Evolutionary conservation across 2,113 vertebrate species (phyloP), one percentile per base, ranked within the genome.

Genomic region (Rhagologus leucostigma): DNA sequence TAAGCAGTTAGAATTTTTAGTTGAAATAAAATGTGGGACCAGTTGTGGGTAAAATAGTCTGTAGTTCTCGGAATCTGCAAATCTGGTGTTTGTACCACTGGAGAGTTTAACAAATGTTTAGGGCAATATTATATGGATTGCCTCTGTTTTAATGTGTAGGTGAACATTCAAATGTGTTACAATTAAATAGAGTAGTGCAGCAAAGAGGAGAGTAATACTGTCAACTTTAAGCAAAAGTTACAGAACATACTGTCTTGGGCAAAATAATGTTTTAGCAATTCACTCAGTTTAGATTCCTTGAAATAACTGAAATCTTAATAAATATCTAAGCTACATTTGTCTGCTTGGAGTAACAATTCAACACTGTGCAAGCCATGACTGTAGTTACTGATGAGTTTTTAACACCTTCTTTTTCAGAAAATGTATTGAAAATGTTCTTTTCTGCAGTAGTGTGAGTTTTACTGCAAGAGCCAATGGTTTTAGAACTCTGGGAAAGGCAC

Each of bases 1-100:
- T 80, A 95, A 91, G 82, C 85, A 95, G 35, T 89, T 91, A 87
- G 59, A 84, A 94, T 67, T 82, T 60, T 79, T 84, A 95, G 94
- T 94, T 89, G 79, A 92, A 94, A 93, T 89, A 96, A 93, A 92
- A 78, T 89, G 49, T 41, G 44, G 41, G 30, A 69, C 32, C 16
- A 64, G 20, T 91, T 94, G 62, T 55, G 9, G 4, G 15, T 85
- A 85, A 79, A 92, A 91, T 80, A 53, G 32, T 62, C 47, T 80
- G 22, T 82, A 69, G 75, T 65, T 76, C 53, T 82, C 52, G 46
- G 56, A 65, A 83, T 29, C 37, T 79, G 37, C 23, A 79, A 37
- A 70, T 84, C 47, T 60, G 30, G 5, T 79, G 60, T 70, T 91
- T 37, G 10, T 37, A 21, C 68, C 49, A 29, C 81, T 46, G 62